Evolutionary conservation across 2,113 vertebrate genomes (phyloP), one percentile per base, ranked within the genome.

Genomic region (Chascanopsetta lugubris): DNA sequence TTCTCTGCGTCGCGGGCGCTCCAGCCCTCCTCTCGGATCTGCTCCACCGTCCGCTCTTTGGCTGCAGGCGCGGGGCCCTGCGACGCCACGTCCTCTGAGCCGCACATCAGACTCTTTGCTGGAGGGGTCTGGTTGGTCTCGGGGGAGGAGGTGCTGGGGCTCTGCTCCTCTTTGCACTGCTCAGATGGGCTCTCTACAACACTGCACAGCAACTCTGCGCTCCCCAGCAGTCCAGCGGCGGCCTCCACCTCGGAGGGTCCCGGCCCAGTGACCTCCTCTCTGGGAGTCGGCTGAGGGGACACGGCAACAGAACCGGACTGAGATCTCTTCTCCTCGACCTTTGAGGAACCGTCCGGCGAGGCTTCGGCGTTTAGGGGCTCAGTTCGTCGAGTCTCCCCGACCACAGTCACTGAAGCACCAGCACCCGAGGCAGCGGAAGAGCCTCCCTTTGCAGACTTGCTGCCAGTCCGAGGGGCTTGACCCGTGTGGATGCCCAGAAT

Each of bases 21-120:
- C 97, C 97, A 99, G 76, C 97, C 97, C 68, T 97, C 96, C 57
- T 94, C 94, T 6, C 94, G 92, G 54, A 98, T 93, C 81, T 95
- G 95, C 57, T 97, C 94, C 2, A 92, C 70, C 48, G 91, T 82
- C 83, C 88, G 63, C 17, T 89, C 82, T 34, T 83, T 92, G 21
- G 77, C 81, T 49, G 86, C 85, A 43, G 88, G 0, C 7, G 25
- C 67, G 15, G 84, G 29, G 40, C 75, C 56, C 72, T 84, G 84
- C 3, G 62, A 48, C 45, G 53, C n/a, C 2, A 51, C 70, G 10
- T 83, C 89, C 11, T 91, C 90, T n/a, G 78, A 47, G 57, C 59
- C 29, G 2, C 11, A 6, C 42, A n/a, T 42, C 2, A 40, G 1
- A 18, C 54, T 22, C 69, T 88, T 89, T 17, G 56, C 38, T 34